A percentile compares a stretch with the other conserved stretches of the same genome.
phyloP scores from a whole-genome alignment of 1,140 invertebrate genomes.

The Trichogramma pretiosum region DNA sequence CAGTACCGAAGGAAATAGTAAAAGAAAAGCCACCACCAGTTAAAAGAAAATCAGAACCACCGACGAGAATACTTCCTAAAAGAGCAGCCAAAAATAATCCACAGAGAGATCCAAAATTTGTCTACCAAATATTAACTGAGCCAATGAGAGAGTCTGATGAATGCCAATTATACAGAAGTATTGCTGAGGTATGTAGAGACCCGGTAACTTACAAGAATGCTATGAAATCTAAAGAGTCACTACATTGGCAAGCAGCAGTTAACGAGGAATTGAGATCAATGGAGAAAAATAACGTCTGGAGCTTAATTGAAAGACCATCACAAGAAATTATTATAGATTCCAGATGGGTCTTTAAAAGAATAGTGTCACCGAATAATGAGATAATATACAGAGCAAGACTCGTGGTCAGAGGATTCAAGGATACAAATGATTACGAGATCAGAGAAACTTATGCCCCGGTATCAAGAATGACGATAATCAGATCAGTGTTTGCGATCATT shows the following conservation, averaged over 20 bases:
- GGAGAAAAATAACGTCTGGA: conserved; percentile 16
- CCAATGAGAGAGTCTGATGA: no score
- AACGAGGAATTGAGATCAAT: conserved; percentile 15
- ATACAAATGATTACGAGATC: conserved; percentile 11
- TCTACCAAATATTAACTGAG: no score
- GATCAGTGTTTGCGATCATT: not conserved
- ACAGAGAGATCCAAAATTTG: not conserved
- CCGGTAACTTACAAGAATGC: not conserved
- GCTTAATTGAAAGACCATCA: not conserved
- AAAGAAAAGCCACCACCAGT: no score
- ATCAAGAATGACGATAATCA: no score
- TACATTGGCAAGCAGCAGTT: conserved; percentile 14
- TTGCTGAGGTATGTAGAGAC: not conserved
- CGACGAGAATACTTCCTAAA: no score
- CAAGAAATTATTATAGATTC: conserved; percentile 18
- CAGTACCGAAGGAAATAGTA: no score
- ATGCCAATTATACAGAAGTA: not conserved
- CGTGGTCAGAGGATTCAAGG: conserved; percentile 20
- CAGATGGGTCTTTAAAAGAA: conserved; percentile 29
- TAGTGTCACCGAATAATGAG: conserved; percentile 16
- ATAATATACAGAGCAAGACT: conserved; percentile 24
- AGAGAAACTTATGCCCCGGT: conserved; percentile 19
- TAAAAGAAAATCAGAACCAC: no score
- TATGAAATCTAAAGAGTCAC: conserved; percentile 5
- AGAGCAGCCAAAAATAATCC: no score